These are phyloP conservation scores for Pachycephus smyrnensis DNA, from an alignment of 2,888 invertebrate species.

Conservation along the genomic window DNA sequence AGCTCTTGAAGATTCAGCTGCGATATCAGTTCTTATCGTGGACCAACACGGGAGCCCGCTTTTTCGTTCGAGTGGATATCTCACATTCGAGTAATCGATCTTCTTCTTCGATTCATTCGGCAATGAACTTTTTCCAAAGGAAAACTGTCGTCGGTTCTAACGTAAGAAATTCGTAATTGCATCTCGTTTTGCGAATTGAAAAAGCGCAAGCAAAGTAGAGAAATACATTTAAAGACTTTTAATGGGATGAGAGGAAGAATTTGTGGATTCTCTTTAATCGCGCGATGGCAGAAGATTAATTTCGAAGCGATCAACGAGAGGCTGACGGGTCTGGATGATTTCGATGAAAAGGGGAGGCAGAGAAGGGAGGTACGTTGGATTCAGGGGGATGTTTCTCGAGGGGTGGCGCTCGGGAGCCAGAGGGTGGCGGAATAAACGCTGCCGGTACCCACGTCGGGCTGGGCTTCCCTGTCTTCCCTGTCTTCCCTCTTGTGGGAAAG, in stretches of 20 bases:
- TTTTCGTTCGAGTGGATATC: background rate
- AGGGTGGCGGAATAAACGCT: background rate
- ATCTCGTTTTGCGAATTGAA: background rate
- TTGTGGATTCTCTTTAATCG: background rate
- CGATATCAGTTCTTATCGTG: background rate
- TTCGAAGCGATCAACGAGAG: background rate
- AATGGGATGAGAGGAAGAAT: background rate
- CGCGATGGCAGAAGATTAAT: background rate
- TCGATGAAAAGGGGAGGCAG: background rate
- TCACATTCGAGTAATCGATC: background rate
- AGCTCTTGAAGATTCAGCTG: background rate
- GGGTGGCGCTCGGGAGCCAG: background rate
- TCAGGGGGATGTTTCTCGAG: background rate
- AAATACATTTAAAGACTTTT: background rate
- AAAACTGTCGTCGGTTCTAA: background rate
- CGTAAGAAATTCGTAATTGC: background rate
- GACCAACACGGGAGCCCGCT: background rate
- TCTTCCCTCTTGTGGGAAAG: conserved; percentile 17
- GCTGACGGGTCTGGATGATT: background rate
- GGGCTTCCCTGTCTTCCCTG: background rate
- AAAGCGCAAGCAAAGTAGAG: background rate
- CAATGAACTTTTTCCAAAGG: background rate
- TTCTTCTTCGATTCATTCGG: background rate
- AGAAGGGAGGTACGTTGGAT: too few species aligned
- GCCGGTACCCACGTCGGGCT: background rate